Conservation (phyloP, 2,888 invertebrate species). For the Bombylius discolor region DNA sequence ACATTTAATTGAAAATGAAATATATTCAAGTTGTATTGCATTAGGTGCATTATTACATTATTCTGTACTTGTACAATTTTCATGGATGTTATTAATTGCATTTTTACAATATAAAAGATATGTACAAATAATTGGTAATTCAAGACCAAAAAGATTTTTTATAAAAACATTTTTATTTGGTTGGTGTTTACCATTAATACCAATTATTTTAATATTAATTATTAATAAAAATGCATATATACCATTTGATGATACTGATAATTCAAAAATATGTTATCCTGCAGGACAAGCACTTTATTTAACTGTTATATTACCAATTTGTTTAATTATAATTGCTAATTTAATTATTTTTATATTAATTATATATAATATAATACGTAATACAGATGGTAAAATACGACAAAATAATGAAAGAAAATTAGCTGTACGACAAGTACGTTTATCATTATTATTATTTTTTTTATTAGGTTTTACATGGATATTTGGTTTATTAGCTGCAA, state of each 20-base stretch:
- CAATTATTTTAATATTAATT: constrained; percentile 39
- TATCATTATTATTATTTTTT: constrained; percentile 47
- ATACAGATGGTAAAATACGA: constrained; percentile 41
- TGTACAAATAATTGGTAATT: constrained; percentile 48
- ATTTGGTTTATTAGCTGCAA: constrained; percentile 45
- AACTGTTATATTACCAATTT: constrained; percentile 42
- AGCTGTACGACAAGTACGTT: constrained; percentile 39
- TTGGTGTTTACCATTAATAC: constrained; percentile 48
- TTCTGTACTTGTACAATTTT: constrained; percentile 51
- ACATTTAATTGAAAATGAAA: constrained; percentile 25
- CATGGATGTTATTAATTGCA: constrained; percentile 61
- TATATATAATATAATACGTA: constrained; percentile 39
- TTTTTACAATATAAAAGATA: constrained; percentile 54
- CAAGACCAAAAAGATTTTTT: constrained; percentile 46
- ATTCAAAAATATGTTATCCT: constrained; percentile 41
- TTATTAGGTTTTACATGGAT: constrained; percentile 48
- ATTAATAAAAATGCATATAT: constrained; percentile 40
- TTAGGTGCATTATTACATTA: constrained; percentile 52
- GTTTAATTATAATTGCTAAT: constrained; percentile 41
- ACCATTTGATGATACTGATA: constrained; percentile 21
- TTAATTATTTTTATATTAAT: constrained; percentile 42
- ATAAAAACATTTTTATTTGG: constrained; percentile 48
- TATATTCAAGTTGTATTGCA: constrained; percentile 39
- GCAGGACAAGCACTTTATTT: constrained; percentile 39
- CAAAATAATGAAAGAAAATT: constrained; percentile 23